phyloP scores from a whole-genome alignment of 1,140 invertebrate species.

The Saccostrea glomerata region DNA sequence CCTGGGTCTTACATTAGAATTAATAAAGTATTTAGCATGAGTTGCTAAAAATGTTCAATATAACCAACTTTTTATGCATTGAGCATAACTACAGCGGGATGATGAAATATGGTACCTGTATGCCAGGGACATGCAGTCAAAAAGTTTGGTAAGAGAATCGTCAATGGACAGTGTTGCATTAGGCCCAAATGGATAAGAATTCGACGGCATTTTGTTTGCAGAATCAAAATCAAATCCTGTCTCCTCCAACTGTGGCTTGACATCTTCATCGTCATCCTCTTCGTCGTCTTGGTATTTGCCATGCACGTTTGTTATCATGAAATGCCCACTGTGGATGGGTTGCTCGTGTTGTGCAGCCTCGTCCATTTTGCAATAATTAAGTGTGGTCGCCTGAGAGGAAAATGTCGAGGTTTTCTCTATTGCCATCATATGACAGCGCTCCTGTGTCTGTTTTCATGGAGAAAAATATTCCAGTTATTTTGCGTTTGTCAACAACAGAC shows the following conservation, averaged over 20 bases:
- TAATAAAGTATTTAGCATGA: no score
- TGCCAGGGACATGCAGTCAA: conserved; percentile 97
- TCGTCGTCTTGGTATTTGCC: conserved; percentile 93
- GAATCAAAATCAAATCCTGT: conserved; percentile 75
- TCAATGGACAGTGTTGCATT: conserved; percentile 89
- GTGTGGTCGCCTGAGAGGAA: neutral
- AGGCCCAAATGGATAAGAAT: conserved; percentile 77
- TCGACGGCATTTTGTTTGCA: conserved; percentile 78
- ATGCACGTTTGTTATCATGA: conserved; percentile 96
- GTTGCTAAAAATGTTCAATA: neutral
- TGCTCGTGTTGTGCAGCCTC: neutral
- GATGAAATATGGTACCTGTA: conserved; percentile 87
- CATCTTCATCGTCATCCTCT: conserved; percentile 81
- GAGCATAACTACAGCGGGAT: neutral
- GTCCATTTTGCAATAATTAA: conserved; percentile 2
- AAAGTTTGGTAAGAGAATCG: conserved; percentile 94
- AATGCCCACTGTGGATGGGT: conserved; percentile 96
- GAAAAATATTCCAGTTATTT: conserved; percentile 16
- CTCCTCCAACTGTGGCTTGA: conserved; percentile 56
- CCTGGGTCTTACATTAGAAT: no score
- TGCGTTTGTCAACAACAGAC: conserved; percentile 36
- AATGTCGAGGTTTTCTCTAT: neutral
- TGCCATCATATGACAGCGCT: conserved; percentile 27
- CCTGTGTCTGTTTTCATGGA: conserved; percentile 27
- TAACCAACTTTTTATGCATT: neutral